Evolutionary conservation across 2,888 invertebrate genomes (phyloP).

Genomic region (Priocnemis perturbator): DNA sequence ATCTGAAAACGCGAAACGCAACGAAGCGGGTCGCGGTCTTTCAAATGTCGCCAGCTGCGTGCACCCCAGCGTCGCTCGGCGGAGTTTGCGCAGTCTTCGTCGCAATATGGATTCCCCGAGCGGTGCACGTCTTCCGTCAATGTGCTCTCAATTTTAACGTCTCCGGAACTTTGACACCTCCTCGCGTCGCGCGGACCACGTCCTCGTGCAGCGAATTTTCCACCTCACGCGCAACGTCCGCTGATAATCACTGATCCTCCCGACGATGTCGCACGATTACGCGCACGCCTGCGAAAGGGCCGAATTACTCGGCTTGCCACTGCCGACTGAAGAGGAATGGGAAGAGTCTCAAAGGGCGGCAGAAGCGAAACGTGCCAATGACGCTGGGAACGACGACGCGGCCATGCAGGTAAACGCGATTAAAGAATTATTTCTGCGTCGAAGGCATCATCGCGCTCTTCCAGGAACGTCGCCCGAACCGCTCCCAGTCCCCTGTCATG

Average conservation of each 20-base stretch:
- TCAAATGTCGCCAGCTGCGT: no score
- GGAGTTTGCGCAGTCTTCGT: conserved; percentile 64
- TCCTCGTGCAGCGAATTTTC: background rate
- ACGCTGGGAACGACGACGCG: conserved; percentile 49
- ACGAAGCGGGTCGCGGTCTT: background rate
- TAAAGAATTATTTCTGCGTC: background rate
- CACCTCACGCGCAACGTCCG: background rate
- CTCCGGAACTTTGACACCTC: background rate
- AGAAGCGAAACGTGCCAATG: conserved; percentile 19
- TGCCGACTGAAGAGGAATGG: conserved; percentile 82
- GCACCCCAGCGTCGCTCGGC: no score
- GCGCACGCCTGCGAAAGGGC: conserved; percentile 88
- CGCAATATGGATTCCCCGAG: conserved; percentile 65
- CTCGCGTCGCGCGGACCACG: background rate
- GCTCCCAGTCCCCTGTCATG: background rate
- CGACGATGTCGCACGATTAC: conserved; percentile 75
- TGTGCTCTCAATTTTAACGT: conserved; percentile 24
- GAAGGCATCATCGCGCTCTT: background rate
- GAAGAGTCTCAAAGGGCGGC: conserved; percentile 47
- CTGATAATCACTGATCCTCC: background rate
- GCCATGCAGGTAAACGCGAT: conserved; percentile 50
- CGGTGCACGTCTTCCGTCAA: conserved; percentile 34
- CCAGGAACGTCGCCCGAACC: no score
- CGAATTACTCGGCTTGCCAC: conserved; percentile 84
- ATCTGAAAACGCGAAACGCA: background rate